Evolutionary conservation across 2,113 vertebrate genomes (phyloP).

Genomic region (Bungarus multicinctus): DNA sequence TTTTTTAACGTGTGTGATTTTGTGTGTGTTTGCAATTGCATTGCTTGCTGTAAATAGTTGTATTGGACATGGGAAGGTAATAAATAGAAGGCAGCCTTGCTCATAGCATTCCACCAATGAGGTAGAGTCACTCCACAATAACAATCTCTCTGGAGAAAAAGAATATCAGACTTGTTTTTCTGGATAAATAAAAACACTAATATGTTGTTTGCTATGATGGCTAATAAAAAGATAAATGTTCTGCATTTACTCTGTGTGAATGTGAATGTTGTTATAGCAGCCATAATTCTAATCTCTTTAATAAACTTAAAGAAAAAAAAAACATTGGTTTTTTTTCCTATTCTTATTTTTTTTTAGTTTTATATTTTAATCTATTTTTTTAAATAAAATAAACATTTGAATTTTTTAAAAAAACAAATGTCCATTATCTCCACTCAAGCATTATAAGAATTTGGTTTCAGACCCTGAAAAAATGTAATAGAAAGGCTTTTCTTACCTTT

Average conservation of each 20-base stretch:
- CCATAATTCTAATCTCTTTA: not conserved
- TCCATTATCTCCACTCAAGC: constrained; percentile 37
- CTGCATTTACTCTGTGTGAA: not conserved
- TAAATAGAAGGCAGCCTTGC: not conserved
- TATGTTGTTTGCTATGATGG: not conserved
- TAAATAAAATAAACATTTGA: not conserved
- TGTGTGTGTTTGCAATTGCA: not conserved
- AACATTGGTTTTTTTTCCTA: not conserved
- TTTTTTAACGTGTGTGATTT: not conserved
- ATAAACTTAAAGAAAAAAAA: not conserved
- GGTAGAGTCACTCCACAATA: not conserved
- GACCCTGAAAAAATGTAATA: not conserved
- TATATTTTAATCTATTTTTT: not conserved
- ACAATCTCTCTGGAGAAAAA: not conserved
- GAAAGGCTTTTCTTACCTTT: not conserved
- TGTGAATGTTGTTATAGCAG: not conserved
- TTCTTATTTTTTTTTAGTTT: not conserved
- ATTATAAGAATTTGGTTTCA: constrained; percentile 18
- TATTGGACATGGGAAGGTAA: not conserved
- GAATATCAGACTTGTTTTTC: not conserved
- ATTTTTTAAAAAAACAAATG: accelerated
- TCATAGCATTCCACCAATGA: not conserved
- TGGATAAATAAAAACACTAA: not conserved
- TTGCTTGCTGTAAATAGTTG: not conserved
- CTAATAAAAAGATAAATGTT: not conserved